Evolutionary conservation across 2,888 invertebrate genomes (phyloP).

Genomic region (Alsophila aescularia): DNA sequence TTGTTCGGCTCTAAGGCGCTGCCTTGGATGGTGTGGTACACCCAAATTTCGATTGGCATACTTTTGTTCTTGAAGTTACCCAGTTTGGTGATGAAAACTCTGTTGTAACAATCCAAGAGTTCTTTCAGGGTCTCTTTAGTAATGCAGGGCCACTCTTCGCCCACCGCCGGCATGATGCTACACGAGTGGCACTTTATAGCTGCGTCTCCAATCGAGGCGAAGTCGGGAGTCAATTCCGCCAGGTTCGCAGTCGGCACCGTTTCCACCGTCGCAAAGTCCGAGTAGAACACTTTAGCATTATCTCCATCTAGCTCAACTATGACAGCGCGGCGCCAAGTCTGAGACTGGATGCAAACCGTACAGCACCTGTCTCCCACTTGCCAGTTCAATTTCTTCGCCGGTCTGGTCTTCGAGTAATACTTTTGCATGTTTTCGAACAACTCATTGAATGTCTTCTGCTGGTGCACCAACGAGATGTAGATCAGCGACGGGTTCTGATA

Average conservation of each 20-base stretch:
- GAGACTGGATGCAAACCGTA: slow-evolving; percentile 70
- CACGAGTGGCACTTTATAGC: slow-evolving; percentile 88
- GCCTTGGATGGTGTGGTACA: slow-evolving; percentile 83
- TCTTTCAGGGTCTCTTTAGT: slow-evolving; percentile 86
- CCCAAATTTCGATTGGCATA: slow-evolving; percentile 87
- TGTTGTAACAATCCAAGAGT: slow-evolving; percentile 77
- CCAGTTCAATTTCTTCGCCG: slow-evolving; percentile 68
- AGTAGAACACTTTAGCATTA: slow-evolving; percentile 84
- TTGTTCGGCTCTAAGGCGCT: slow-evolving; percentile 87
- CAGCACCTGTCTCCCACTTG: slow-evolving; percentile 78
- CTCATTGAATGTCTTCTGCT: slow-evolving; percentile 69
- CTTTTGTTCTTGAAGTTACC: slow-evolving; percentile 78
- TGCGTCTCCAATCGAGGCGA: slow-evolving; percentile 80
- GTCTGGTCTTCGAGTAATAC: slow-evolving; percentile 67
- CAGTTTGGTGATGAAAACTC: slow-evolving; percentile 81
- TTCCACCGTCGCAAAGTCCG: slow-evolving; percentile 86
- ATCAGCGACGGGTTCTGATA: slow-evolving; percentile 85
- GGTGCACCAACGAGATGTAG: slow-evolving; percentile 82
- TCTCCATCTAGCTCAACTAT: slow-evolving; percentile 65
- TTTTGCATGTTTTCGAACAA: slow-evolving; percentile 83
- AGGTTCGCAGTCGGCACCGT: slow-evolving; percentile 73
- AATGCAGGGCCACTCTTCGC: slow-evolving; percentile 85
- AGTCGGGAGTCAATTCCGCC: slow-evolving; percentile 78
- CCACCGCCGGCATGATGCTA: slow-evolving; percentile 88
- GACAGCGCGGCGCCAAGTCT: slow-evolving; percentile 87